Percentiles rank a stretch among this genome's conserved stretches.
Conservation (phyloP, 2,888 invertebrate genomes). For the Diaperis boleti region DNA sequence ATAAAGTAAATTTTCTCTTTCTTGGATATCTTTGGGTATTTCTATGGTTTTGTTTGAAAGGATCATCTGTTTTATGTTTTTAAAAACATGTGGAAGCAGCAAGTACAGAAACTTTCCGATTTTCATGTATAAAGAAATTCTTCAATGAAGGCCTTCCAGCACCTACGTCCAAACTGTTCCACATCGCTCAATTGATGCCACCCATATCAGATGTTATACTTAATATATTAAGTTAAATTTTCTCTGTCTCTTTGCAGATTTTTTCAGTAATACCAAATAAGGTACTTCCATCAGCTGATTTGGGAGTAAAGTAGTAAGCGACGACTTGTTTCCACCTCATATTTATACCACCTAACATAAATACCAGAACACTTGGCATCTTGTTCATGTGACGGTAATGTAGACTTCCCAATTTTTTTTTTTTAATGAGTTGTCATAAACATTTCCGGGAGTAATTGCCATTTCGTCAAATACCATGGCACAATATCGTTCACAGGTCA, state of each 20-base stretch:
- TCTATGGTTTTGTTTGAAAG: not conserved
- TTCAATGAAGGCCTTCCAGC: not conserved
- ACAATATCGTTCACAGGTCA: not conserved
- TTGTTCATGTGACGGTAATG: not conserved
- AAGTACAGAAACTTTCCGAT: too few relatives aligned
- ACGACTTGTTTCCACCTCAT: not conserved
- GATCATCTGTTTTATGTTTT: not conserved
- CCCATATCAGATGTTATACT: conserved; percentile 1
- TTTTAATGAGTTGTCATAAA: not conserved
- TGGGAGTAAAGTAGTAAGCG: conserved; percentile 2
- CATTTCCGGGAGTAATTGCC: too few relatives aligned
- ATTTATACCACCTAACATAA: conserved; percentile 2
- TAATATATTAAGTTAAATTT: not conserved
- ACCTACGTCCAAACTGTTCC: not conserved
- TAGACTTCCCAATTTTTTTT: not conserved
- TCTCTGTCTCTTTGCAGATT: too few relatives aligned
- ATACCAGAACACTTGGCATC: not conserved
- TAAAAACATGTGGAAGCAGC: too few relatives aligned
- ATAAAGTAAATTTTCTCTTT: not conserved
- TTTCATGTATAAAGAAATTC: not conserved
- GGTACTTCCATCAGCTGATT: too few relatives aligned
- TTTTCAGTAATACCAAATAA: too few relatives aligned
- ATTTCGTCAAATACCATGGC: not conserved
- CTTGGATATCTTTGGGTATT: not conserved
- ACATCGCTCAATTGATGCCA: not conserved